Evolutionary conservation across 2,797 vertebrate species (phyloP).

Genomic region (Oreochromis grahami): DNA sequence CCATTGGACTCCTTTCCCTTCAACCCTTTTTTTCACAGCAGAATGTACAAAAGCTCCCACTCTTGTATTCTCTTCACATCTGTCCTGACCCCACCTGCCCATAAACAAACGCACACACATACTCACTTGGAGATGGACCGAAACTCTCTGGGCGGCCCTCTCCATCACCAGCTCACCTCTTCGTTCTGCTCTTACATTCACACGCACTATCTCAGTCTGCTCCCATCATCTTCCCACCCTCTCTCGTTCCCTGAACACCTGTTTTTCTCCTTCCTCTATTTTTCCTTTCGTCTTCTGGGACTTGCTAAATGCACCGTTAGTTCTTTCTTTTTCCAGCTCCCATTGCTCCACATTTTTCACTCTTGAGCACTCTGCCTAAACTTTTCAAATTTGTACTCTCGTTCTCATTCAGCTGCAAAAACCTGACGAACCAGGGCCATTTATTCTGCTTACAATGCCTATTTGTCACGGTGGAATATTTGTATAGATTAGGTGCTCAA

Average conservation of each 20-base stretch:
- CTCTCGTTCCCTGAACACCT: background rate
- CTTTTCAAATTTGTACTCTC: background rate
- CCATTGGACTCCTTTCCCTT: background rate
- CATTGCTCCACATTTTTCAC: background rate
- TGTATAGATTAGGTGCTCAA: background rate
- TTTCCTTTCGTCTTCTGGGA: background rate
- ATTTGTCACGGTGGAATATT: conserved; percentile 4
- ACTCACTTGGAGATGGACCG: background rate
- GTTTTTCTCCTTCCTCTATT: background rate
- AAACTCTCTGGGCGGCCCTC: background rate
- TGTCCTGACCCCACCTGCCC: background rate
- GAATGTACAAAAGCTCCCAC: background rate
- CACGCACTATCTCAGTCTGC: background rate
- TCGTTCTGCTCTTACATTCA: background rate
- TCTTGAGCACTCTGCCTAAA: background rate
- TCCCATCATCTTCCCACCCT: background rate
- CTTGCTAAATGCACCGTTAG: conserved; percentile 4
- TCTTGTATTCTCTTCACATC: background rate
- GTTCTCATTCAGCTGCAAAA: background rate
- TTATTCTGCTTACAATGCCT: background rate
- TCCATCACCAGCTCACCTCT: background rate
- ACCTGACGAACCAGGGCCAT: background rate
- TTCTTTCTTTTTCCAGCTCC: background rate
- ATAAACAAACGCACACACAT: background rate
- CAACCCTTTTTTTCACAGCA: background rate